These are phyloP conservation scores for Rana temporaria DNA, from an alignment of 2,113 vertebrate species.

Conservation along the genomic window DNA sequence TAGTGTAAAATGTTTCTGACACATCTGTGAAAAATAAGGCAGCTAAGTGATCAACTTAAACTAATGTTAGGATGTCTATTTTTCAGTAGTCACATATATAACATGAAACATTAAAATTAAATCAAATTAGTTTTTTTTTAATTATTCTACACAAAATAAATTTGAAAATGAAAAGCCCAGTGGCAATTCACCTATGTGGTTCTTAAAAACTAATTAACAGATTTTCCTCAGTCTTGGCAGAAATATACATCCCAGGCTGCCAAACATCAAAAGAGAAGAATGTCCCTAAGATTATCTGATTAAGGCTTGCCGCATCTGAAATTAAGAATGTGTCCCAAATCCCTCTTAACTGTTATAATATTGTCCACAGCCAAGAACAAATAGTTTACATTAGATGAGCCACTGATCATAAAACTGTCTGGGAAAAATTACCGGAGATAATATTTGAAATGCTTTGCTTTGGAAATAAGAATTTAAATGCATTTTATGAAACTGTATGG, in stretches of 20 bases:
- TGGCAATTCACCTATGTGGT: conserved; percentile 51
- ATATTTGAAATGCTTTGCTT: conserved; percentile 25
- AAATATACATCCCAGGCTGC: conserved; percentile 47
- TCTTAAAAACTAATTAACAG: conserved; percentile 52
- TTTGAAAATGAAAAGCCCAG: conserved; percentile 47
- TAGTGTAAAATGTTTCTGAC: neutral
- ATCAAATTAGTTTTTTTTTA: conserved; percentile 48
- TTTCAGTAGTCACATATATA: conserved; percentile 60
- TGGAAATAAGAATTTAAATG: conserved; percentile 6
- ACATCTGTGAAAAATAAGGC: neutral
- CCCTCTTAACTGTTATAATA: conserved; percentile 49
- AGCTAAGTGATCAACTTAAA: conserved; percentile 50
- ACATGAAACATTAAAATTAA: conserved; percentile 49
- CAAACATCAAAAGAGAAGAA: conserved; percentile 56
- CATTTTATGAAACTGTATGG: neutral
- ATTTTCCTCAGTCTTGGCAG: conserved; percentile 49
- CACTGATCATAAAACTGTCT: conserved; percentile 38
- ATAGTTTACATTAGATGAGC: conserved; percentile 43
- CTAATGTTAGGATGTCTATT: conserved; percentile 63
- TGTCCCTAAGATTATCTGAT: conserved; percentile 55
- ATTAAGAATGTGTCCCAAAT: conserved; percentile 54
- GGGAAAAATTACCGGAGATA: conserved; percentile 36
- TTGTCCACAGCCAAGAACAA: conserved; percentile 52
- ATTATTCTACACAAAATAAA: conserved; percentile 51
- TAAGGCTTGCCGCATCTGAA: conserved; percentile 40